Conservation (phyloP, 1,140 invertebrate species). For the Pseudomyrmex concolor region DNA sequence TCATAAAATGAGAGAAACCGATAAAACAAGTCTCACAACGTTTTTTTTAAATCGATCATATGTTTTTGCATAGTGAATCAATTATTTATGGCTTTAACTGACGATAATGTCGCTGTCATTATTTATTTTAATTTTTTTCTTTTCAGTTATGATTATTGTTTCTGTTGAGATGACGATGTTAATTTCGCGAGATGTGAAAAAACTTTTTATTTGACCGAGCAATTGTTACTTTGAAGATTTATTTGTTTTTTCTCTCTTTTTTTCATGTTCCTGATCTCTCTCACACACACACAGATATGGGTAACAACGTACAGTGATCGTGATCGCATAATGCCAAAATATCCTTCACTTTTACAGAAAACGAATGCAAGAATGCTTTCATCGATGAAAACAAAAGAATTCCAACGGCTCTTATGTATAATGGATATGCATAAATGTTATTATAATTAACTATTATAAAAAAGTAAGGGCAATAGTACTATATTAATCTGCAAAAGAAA, state of each 20-base stretch:
- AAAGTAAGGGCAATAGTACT: constrained; percentile 77
- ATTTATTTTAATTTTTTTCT: not conserved
- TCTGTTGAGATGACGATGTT: constrained; percentile 24
- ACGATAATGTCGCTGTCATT: no score
- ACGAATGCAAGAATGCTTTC: constrained; percentile 79
- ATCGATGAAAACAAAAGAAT: constrained; percentile 78
- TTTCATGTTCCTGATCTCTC: constrained; percentile 73
- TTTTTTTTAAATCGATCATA: not conserved
- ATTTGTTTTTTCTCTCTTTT: constrained; percentile 74
- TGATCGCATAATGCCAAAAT: constrained; percentile 74
- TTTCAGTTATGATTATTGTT: constrained; percentile 29
- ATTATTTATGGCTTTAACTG: constrained; percentile 49
- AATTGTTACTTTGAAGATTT: constrained; percentile 34
- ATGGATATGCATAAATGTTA: constrained; percentile 77
- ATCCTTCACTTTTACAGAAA: constrained; percentile 77
- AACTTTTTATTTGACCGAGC: constrained; percentile 33
- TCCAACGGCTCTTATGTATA: constrained; percentile 78
- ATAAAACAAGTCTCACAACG: constrained; percentile 57
- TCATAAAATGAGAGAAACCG: not conserved
- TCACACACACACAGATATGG: constrained; percentile 78
- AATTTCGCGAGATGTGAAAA: constrained; percentile 19
- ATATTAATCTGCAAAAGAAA: constrained; percentile 72
- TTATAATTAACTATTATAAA: constrained; percentile 56
- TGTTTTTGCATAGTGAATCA: constrained; percentile 13
- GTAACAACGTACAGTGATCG: constrained; percentile 78